Percentiles rank a stretch among this genome's conserved stretches.
These are phyloP conservation scores for Tichodroma muraria DNA, from an alignment of 2,113 vertebrate genomes.

Conservation along the genomic window DNA sequence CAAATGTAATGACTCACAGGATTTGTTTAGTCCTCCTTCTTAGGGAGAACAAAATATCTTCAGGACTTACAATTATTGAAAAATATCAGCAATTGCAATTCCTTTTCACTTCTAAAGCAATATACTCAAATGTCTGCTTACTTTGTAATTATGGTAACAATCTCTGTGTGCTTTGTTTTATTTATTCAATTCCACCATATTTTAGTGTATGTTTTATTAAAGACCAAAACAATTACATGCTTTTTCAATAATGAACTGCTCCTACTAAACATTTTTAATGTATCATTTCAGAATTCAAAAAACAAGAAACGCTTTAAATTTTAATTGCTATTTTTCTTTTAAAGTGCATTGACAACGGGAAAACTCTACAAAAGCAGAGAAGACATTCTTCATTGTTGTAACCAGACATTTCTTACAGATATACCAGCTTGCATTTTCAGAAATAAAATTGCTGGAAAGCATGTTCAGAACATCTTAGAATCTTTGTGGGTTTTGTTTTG, in stretches of 20 bases:
- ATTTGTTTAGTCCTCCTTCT: not conserved
- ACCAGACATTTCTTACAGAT: not conserved
- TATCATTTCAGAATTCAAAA: not conserved
- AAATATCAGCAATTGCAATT: not conserved
- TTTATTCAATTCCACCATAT: not conserved
- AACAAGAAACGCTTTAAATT: not conserved
- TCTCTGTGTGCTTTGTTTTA: not conserved
- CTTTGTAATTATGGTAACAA: not conserved
- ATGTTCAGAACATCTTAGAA: not conserved
- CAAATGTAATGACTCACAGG: not conserved
- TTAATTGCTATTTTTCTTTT: not conserved
- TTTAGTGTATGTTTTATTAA: slow-evolving; percentile 11
- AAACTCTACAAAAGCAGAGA: not conserved
- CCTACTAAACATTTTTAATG: not conserved
- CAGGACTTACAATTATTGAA: not conserved
- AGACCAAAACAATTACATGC: not conserved
- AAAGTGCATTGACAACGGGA: not conserved
- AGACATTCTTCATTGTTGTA: not conserved
- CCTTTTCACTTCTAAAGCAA: not conserved
- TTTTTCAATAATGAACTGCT: not conserved
- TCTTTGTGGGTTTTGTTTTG: not conserved
- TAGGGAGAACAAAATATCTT: not conserved
- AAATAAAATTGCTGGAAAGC: not conserved
- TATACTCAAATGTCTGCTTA: not conserved
- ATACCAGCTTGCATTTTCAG: not conserved